phyloP scores from a whole-genome alignment of 2,888 invertebrate genomes.

The Pseudococcus longispinus region DNA sequence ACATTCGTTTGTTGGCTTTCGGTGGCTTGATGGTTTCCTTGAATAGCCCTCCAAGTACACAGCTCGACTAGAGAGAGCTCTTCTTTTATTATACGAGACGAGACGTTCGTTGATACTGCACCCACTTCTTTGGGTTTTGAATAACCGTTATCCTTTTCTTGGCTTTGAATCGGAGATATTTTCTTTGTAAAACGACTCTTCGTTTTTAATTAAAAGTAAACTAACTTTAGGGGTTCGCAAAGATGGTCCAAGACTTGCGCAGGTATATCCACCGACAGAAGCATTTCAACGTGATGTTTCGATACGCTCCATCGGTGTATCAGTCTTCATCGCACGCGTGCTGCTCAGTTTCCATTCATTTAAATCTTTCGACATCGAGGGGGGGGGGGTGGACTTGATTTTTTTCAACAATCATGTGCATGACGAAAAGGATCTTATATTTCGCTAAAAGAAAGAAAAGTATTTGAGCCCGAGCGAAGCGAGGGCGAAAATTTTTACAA shows the following conservation, averaged over 20 bases:
- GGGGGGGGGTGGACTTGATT: too few species aligned
- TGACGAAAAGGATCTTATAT: too few species aligned
- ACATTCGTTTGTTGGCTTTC: conserved; percentile 24
- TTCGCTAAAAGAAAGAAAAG: too few species aligned
- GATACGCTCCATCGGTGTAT: background rate
- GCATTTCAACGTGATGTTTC: background rate
- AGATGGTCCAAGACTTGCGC: background rate
- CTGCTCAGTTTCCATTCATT: background rate
- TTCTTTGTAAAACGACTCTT: conserved; percentile 30
- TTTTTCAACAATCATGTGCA: too few species aligned
- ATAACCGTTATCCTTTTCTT: conserved; percentile 45
- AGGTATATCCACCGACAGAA: background rate
- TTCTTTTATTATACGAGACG: background rate
- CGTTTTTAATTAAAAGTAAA: conserved; percentile 42
- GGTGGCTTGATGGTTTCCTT: conserved; percentile 12
- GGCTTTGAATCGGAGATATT: conserved; percentile 10
- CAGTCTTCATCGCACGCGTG: background rate
- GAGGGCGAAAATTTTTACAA: too few species aligned
- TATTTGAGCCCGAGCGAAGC: too few species aligned
- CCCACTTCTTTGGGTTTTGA: conserved; percentile 36
- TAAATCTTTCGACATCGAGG: background rate
- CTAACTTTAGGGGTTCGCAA: conserved; percentile 39
- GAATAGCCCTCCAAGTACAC: background rate
- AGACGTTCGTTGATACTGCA: conserved; percentile 29
- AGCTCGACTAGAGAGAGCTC: background rate